These are phyloP conservation scores for Mizuhopecten yessoensis DNA, from an alignment of 1,140 invertebrate species.

Conservation along the genomic window DNA sequence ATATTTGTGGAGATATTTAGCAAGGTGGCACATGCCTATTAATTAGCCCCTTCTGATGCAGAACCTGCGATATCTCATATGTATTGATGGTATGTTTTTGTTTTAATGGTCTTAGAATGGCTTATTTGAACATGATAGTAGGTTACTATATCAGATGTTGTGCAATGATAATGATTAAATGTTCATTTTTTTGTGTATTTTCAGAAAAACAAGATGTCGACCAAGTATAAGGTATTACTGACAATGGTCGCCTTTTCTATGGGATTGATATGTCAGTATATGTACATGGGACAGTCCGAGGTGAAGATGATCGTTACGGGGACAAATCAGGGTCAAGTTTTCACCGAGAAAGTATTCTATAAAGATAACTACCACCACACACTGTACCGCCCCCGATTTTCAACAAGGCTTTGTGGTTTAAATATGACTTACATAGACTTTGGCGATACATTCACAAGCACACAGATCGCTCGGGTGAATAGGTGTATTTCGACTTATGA, in stretches of 20 bases:
- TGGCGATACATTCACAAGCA: neutral
- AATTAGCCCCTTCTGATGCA: too few relatives aligned
- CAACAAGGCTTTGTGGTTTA: neutral
- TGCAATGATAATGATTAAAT: too few relatives aligned
- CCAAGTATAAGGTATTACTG: neutral
- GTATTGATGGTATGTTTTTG: too few relatives aligned
- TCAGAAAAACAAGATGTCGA: too few relatives aligned
- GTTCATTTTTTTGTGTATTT: too few relatives aligned
- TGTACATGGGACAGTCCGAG: neutral
- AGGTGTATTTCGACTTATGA: neutral
- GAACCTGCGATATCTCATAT: too few relatives aligned
- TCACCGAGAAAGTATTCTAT: neutral
- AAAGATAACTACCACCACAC: neutral
- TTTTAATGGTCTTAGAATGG: too few relatives aligned
- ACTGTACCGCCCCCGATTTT: neutral
- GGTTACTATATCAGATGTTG: too few relatives aligned
- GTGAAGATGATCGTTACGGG: neutral
- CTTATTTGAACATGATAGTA: too few relatives aligned
- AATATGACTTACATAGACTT: conserved; percentile 28
- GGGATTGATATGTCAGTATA: neutral
- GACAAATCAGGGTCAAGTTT: neutral
- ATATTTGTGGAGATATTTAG: too few relatives aligned
- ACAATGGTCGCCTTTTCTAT: neutral
- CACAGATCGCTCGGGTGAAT: neutral
- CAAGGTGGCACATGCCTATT: too few relatives aligned